These are phyloP conservation scores for Hydropotes inermis DNA, from an alignment of 2,113 vertebrate species.

Conservation along the genomic window DNA sequence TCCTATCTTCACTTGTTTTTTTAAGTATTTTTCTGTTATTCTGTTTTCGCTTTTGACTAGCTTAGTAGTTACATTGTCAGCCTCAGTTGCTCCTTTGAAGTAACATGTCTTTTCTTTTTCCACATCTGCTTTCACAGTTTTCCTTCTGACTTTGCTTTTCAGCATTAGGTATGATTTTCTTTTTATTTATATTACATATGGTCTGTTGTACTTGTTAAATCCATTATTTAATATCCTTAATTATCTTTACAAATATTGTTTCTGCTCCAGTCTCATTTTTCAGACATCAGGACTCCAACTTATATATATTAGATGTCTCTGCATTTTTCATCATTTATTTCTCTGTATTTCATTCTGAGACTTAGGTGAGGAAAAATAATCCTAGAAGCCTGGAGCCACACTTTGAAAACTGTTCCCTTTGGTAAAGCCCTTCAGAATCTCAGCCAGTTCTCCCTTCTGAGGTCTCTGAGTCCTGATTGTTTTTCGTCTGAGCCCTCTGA, in stretches of 20 bases:
- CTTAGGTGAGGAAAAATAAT: not conserved
- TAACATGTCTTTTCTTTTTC: not conserved
- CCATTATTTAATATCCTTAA: not conserved
- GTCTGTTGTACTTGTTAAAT: not conserved
- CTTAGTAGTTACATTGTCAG: not conserved
- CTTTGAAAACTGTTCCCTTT: not conserved
- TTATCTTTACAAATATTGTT: not conserved
- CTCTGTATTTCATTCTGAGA: not conserved
- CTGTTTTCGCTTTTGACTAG: not conserved
- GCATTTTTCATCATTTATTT: not conserved
- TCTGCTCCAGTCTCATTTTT: not conserved
- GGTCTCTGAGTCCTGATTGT: not conserved
- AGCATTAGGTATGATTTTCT: not conserved
- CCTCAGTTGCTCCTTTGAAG: not conserved
- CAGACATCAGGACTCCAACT: not conserved
- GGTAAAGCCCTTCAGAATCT: not conserved
- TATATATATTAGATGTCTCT: not conserved
- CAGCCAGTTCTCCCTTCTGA: not conserved
- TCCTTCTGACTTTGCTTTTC: not conserved
- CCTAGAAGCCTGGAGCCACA: rapidly evolving
- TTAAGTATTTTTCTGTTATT: not conserved
- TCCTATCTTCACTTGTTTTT: not conserved
- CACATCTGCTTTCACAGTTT: not conserved
- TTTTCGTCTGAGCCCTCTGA: not conserved
- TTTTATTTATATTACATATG: not conserved